These are phyloP conservation scores for Hyaena hyaena DNA, from an alignment of 2,113 vertebrate genomes.

Conservation along the genomic window DNA sequence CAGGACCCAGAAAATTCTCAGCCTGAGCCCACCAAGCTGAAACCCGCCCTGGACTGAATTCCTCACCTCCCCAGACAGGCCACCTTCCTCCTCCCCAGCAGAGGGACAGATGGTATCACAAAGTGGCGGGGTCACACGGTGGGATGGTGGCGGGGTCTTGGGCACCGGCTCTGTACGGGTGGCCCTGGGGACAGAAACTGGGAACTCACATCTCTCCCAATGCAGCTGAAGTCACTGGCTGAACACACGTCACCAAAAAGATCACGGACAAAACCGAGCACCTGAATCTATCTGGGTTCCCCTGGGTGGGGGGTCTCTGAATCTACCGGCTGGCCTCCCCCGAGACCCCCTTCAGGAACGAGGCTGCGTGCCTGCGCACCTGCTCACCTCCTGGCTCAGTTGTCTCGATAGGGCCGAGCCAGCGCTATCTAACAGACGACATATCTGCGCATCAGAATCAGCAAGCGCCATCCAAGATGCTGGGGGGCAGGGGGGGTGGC, in stretches of 20 bases:
- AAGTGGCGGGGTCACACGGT: rapidly evolving
- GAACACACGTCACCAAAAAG: neutral
- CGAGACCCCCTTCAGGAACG: neutral
- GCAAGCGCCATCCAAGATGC: neutral
- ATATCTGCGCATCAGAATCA: neutral
- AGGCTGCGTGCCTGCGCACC: constrained; percentile 2
- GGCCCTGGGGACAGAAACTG: neutral
- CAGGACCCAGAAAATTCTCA: neutral
- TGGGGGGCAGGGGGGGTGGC: neutral
- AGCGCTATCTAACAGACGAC: neutral
- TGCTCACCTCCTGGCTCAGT: neutral
- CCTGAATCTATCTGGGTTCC: neutral
- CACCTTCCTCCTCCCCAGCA: neutral
- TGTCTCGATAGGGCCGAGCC: rapidly evolving
- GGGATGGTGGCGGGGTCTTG: rapidly evolving
- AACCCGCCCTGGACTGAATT: neutral
- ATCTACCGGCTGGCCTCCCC: neutral
- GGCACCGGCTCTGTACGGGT: neutral
- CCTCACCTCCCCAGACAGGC: neutral
- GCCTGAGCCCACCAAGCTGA: rapidly evolving
- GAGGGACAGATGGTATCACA: neutral
- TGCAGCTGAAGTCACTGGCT: neutral
- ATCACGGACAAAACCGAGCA: neutral
- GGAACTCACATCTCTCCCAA: neutral
- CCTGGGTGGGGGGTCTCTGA: constrained; percentile 40